A percentile compares a stretch with the other conserved stretches of the same genome.
These are phyloP conservation scores for Dipodomys spectabilis DNA, from an alignment of 2,113 vertebrate genomes.

Conservation along the genomic window DNA sequence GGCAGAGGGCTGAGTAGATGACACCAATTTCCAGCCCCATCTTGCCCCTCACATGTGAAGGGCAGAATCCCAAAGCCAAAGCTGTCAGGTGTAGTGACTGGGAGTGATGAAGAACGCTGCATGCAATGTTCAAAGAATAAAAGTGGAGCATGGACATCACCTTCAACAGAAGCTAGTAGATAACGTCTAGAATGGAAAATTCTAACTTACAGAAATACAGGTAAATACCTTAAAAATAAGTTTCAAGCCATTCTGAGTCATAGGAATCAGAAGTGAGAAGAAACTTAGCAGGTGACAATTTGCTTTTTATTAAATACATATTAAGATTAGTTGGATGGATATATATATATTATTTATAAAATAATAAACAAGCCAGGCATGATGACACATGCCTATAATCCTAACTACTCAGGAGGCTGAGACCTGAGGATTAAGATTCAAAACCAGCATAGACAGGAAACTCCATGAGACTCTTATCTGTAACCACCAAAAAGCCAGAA, in stretches of 20 bases:
- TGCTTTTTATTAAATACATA: not conserved
- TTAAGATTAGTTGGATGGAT: not conserved
- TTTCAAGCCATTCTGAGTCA: constrained; percentile 15
- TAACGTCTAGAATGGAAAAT: not conserved
- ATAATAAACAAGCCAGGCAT: not conserved
- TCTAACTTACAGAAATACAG: not conserved
- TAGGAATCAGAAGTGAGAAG: not conserved
- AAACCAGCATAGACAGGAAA: too few relatives aligned
- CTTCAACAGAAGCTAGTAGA: not conserved
- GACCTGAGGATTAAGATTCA: too few relatives aligned
- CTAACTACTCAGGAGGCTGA: too few relatives aligned
- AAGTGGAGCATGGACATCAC: not conserved
- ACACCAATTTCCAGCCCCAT: not conserved
- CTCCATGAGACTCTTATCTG: too few relatives aligned
- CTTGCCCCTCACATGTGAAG: not conserved
- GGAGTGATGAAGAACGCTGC: not conserved
- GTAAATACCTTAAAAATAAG: constrained; percentile 13
- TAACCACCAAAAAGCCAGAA: too few relatives aligned
- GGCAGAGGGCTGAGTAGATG: not conserved
- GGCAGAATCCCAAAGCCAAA: not conserved
- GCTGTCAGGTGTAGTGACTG: not conserved
- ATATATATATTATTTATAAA: not conserved
- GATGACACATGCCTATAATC: too few relatives aligned
- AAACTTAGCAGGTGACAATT: constrained; percentile 8
- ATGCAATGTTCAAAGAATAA: not conserved